Evolutionary conservation across 2,113 vertebrate genomes (phyloP).

Genomic region (Nannobrachium achirus): DNA sequence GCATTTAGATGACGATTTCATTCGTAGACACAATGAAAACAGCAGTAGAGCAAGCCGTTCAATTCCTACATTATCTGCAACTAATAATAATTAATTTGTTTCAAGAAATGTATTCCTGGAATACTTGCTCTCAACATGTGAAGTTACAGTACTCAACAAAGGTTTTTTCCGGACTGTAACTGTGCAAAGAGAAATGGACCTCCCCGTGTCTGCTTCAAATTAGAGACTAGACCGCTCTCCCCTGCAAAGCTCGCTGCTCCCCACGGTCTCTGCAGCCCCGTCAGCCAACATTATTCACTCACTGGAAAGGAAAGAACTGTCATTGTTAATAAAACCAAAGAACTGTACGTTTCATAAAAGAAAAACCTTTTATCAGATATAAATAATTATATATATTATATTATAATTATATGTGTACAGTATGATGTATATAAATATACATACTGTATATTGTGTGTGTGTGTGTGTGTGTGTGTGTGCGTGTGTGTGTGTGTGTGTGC

Average conservation of each 20-base stretch:
- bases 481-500: no score
- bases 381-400: conserved; percentile 5
- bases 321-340: background rate
- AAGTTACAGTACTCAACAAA: no score
- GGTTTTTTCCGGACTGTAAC: background rate
- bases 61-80: no score
- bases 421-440: conserved; percentile 15
- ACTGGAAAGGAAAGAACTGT: background rate
- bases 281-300: background rate
- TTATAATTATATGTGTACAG: no score
- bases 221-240: background rate
- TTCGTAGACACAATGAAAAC: no score
- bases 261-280: background rate
- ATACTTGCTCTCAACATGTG: no score
- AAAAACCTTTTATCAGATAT: background rate
- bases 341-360: background rate
- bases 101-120: no score
- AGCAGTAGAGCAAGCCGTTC: no score
- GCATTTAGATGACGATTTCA: no score
- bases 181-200: background rate
- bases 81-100: no score
- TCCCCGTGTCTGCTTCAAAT: background rate
- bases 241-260: background rate
- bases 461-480: no score
- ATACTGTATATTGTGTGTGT: background rate